Base-by-base conservation (phyloP, 1,140 invertebrate species). In the Tetramorium simillimum region DNA sequence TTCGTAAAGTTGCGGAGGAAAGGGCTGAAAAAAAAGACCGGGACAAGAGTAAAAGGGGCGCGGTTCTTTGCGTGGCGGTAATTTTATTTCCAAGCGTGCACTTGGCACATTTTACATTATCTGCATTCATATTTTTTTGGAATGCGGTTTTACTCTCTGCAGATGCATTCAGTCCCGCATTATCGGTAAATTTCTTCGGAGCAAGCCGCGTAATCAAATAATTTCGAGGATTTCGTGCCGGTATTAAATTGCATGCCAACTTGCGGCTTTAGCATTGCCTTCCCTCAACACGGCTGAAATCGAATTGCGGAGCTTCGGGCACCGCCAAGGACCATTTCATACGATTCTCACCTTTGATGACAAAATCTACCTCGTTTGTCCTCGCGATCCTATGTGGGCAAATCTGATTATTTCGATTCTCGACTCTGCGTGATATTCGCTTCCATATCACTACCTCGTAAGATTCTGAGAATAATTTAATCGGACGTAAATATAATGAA, bases 281-380 rank as follows among this genome's bases (percentile, higher is more conserved):
- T 75, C 80, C 56, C 37, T 73, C 40, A 37, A 40, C 69, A 18
- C 37, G 60, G 43, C 21, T 18, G 18, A 28, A 75, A 84, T 84
- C 69, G 69, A 84, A 84, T 84, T 49, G 67, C 49, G 51, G 78
- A 56, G 65, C 40, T 60, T 49, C 40, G 69, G 53, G 14, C 53
- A 75, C 53, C 46, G 16, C 75, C 56, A 62, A 77, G 33, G 46
- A 82, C 40, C 53, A 49, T 62, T 60, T 46, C 51, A 58, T 60
- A 73, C 56, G 69, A 72, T 60, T 84, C 40, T 43, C 16, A 56
- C 76, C 40, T 33, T 84, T 43, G 69, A 84, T 60, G 69, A 84
- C 69, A 75, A 84, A 84, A 84, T 82, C 67, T 60, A 82, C n/a
- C 67, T 73, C 67, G 80, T 84, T 84, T 84, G 53, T 84, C 60